Base-by-base conservation (phyloP, 2,113 vertebrate genomes). In the Notiomystis cincta region DNA sequence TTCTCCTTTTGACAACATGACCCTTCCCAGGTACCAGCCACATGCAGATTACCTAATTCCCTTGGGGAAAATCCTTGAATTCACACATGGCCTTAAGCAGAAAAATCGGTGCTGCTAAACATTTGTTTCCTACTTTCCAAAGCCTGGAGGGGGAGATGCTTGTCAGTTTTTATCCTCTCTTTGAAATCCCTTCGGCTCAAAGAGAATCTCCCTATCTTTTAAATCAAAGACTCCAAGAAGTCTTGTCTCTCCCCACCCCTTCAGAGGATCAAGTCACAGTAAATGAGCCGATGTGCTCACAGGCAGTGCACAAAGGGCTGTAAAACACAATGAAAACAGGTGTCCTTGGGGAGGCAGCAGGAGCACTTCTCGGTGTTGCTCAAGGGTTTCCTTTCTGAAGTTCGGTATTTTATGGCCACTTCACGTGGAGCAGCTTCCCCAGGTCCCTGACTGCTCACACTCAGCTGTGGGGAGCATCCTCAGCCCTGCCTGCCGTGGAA, bases 131-230 rank as follows among this genome's bases (percentile, higher is more conserved):
- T 83, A 35, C 79, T 87, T 83, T 71, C 65, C 40, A 56, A 89
- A 93, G 88, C 82, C 95, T 73, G 65, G 86, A 94, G 82, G 88
- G 69, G 73, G 35, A 92, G 83, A 94, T 89, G 72, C 86, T 71
- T 92, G 72, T 83, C 83, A 57, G 79, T 37, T 77, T 92, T 92
- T 69, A 90, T 53, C 56, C 53, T 69, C 37, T 33, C 90, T 95
- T 83, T 95, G 95, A 93, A 95, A 95, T 44, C 40, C 16, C 72
- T 79, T 53, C 73, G 67, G 83, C 85, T 94, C 88, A 86, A 77
- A 94, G 69, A 70, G 56, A 93, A 70, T 62, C 44, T 56, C 75
- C n/a, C 51, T 94, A 92, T 93, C 90, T 95, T 70, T 80, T 28
- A 73, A 94, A 94, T 88, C 92, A 76, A 96, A 76, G 62, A 47